phyloP scores from a whole-genome alignment of 92 coral and sea anemone genomes.

The Heteractis magnifica region DNA sequence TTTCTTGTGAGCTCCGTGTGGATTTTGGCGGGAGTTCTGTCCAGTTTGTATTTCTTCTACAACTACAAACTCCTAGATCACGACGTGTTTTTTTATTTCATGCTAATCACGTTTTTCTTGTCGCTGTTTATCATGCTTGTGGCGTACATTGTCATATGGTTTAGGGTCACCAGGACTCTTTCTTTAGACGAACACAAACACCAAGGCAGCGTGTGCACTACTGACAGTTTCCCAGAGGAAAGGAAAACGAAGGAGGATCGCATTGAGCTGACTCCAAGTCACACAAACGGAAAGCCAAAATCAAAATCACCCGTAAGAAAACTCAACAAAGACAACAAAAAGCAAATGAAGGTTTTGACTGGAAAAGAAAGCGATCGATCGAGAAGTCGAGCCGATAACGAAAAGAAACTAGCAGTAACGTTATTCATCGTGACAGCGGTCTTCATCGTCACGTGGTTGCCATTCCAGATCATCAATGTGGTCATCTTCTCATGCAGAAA shows the following conservation, averaged over 20 bases:
- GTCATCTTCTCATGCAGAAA: constrained; percentile 60
- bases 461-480: constrained; percentile 75
- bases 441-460: constrained; percentile 74
- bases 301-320: not conserved
- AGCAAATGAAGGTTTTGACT: not conserved
- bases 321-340: constrained; percentile 16
- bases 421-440: constrained; percentile 85
- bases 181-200: constrained; percentile 22
- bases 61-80: constrained; percentile 62
- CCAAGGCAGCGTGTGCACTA: constrained; percentile 8
- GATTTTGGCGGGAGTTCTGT: constrained; percentile 65
- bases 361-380: constrained; percentile 28
- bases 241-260: constrained; percentile 6
- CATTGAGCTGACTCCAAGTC: constrained; percentile 12
- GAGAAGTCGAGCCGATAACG: constrained; percentile 57
- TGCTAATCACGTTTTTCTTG: constrained; percentile 61
- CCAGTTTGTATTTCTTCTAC: constrained; percentile 65
- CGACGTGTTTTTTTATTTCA: constrained; percentile 70
- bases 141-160: constrained; percentile 71
- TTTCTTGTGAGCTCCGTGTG: constrained; percentile 61
- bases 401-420: constrained; percentile 65
- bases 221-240: constrained; percentile 33
- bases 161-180: constrained; percentile 30
- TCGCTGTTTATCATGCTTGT: constrained; percentile 72
- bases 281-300: not conserved